Base-by-base conservation (phyloP, 2,888 invertebrate species). In the Tholera decimalis region DNA sequence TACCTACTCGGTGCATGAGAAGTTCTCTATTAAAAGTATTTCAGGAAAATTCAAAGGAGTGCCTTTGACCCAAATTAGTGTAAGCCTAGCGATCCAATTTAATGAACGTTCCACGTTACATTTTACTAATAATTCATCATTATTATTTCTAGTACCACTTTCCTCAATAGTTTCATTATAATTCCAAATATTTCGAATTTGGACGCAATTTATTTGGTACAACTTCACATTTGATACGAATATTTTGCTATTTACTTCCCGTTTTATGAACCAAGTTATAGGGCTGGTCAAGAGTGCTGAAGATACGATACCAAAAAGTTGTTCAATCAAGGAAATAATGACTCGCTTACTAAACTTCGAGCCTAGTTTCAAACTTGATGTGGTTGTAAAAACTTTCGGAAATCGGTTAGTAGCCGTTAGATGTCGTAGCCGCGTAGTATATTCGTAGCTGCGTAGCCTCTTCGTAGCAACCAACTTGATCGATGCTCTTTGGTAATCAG, bases 401-500 rank as follows among this genome's bases (percentile, higher is more conserved):
- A 60, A 72, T 72, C 56, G 49, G 66, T 60, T 56, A 77, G 37
- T 20, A 24, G 59, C 59, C 73, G n/a, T n/a, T n/a, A n/a, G n/a
- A 72, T 62, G 63, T 13, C 71, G 77, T 73, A 73, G 71, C 54
- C 51, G 62, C 49, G 62, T 59, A 67, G 58, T 58, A 33, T 33
- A 53, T 15, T 64, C 49, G 62, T 59, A 65, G 61, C 58, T 22
- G 28, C 51, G 71, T 55, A 82, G 49, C 37, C 57, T 59, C 9
- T 26, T 58, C 26, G 72, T 56, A 59, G 77, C 53, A 71, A 66
- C 72, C 72, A 73, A 82, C 79, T 83, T 88, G 89, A 91, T 91
- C 86, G 85, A 89, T 88, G 84, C 80, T 80, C 80, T 76, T 80
- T 77, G 82, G 84, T 77, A 68, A 69, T 67, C 77, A 82, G 73